These are phyloP conservation scores for Leptopilina syphax DNA, from an alignment of 2,888 invertebrate species.

Conservation along the genomic window DNA sequence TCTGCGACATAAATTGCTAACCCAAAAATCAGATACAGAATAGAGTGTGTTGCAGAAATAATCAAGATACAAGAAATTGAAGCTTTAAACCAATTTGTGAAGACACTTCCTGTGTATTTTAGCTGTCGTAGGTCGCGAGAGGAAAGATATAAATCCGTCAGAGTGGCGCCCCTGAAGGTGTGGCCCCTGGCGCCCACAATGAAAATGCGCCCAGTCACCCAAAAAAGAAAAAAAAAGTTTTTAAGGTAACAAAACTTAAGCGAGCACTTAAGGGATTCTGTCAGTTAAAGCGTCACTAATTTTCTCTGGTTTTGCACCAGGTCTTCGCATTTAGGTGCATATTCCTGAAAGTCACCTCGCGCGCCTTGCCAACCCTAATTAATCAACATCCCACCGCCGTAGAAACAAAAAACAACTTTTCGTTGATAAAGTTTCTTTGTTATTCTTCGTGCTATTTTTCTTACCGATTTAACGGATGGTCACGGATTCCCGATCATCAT, in stretches of 20 bases:
- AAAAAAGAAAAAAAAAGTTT: constrained; percentile 20
- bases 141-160: constrained; percentile 57
- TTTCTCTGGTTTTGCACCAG: constrained; percentile 53
- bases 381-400: constrained; percentile 41
- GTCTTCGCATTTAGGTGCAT: constrained; percentile 6
- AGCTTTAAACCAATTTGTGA: constrained; percentile 17
- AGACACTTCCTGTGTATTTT: constrained; percentile 37
- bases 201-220: constrained; percentile 64
- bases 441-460: constrained; percentile 1
- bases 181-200: constrained; percentile 65
- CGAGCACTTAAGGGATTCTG: constrained; percentile 64
- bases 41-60: not conserved
- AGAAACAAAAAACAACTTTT: not conserved
- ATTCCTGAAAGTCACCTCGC: constrained; percentile 55
- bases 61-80: not conserved
- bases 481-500: not conserved
- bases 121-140: constrained; percentile 42
- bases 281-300: constrained; percentile 67
- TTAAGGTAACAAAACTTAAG: constrained; percentile 65
- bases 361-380: constrained; percentile 55
- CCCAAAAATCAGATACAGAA: too few species aligned
- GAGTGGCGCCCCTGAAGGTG: constrained; percentile 68
- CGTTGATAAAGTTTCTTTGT: constrained; percentile 10
- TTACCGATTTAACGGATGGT: constrained; percentile 20
- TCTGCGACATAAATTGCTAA: too few species aligned